Evolutionary conservation across 2,888 invertebrate genomes (phyloP).

Genomic region (Cordilura impudica): DNA sequence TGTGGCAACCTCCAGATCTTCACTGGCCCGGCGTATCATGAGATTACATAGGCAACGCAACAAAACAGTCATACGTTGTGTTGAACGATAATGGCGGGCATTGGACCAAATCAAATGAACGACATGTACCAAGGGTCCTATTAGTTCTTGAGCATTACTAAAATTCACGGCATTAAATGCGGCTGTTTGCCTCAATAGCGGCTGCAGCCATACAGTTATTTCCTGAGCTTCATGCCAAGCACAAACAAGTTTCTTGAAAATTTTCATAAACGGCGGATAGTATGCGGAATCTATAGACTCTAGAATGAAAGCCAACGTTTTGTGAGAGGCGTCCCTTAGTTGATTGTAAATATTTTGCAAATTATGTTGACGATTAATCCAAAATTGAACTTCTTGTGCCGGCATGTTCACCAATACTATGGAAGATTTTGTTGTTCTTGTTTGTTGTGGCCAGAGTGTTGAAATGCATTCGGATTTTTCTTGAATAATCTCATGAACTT

Average conservation of each 20-base stretch:
- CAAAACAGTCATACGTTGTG: slow-evolving; percentile 84
- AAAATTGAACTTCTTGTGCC: slow-evolving; percentile 87
- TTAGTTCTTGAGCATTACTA: slow-evolving; percentile 80
- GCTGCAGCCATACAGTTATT: slow-evolving; percentile 88
- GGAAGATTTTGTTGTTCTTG: slow-evolving; percentile 1
- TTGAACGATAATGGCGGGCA: slow-evolving; percentile 86
- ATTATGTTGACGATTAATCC: slow-evolving; percentile 87
- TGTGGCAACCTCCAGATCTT: slow-evolving; percentile 86
- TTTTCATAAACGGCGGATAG: slow-evolving; percentile 85
- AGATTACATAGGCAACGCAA: slow-evolving; percentile 90
- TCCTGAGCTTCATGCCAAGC: slow-evolving; percentile 92
- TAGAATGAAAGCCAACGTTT: slow-evolving; percentile 88
- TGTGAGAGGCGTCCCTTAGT: slow-evolving; percentile 87
- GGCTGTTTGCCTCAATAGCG: slow-evolving; percentile 80
- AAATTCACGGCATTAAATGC: slow-evolving; percentile 86
- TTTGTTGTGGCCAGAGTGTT: neutral
- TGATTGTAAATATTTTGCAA: slow-evolving; percentile 93
- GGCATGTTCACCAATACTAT: slow-evolving; percentile 79
- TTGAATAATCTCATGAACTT: slow-evolving; percentile 81
- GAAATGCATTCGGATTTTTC: slow-evolving; percentile 69
- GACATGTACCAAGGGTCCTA: slow-evolving; percentile 88
- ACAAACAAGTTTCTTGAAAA: slow-evolving; percentile 86
- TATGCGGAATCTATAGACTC: slow-evolving; percentile 90
- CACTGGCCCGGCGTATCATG: slow-evolving; percentile 86
- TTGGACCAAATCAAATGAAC: slow-evolving; percentile 93